Evolutionary conservation across 2,797 vertebrate species (phyloP), one percentile per base, ranked within the genome.

Genomic region (Diplodus sargus): DNA sequence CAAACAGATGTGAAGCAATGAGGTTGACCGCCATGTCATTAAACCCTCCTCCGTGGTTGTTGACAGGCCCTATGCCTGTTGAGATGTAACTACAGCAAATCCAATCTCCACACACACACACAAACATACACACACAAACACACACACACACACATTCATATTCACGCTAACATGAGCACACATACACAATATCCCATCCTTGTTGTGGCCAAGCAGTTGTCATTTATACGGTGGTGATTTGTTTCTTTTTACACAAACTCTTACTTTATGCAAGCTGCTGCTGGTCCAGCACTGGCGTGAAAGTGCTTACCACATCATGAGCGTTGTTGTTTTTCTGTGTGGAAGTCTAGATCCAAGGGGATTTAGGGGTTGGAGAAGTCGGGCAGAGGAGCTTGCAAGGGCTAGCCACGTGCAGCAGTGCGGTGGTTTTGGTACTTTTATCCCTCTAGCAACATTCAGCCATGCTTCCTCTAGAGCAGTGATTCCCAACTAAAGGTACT

Each of bases 1-100:
- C 59, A 42, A 87, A 83, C 90, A 92, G 86, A 90, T 90, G 82
- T 91, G 85, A 81, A 67, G 86, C 80, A 56, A 61, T 87, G 88
- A 89, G 89, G 88, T 88, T 87, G 86, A 89, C 90, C 87, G n/a
- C 87, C 20, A 22, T 88, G 80, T 89, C 89, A 89, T 91, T 89
- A 91, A 88, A 88, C 83, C 75, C 63, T 82, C 87, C 77, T 89
- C 73, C 49, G 74, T 64, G 79, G 82, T 79, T 81, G 86, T 74
- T 90, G 90, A 91, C 85, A 83, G 84, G 82, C 70, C 78, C 73
- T 64, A 12, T 39, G 77, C 79, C 74, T 82, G 74, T 87, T 66
- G 71, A 88, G 85, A 84, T 83, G 78, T 49, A 77, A 60, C 78
- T 80, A 54, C 76, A 81, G 83, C 59, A 49, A 70, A 79, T 57